Conservation (phyloP, 2,797 vertebrate genomes). For the Luscinia luscinia region DNA sequence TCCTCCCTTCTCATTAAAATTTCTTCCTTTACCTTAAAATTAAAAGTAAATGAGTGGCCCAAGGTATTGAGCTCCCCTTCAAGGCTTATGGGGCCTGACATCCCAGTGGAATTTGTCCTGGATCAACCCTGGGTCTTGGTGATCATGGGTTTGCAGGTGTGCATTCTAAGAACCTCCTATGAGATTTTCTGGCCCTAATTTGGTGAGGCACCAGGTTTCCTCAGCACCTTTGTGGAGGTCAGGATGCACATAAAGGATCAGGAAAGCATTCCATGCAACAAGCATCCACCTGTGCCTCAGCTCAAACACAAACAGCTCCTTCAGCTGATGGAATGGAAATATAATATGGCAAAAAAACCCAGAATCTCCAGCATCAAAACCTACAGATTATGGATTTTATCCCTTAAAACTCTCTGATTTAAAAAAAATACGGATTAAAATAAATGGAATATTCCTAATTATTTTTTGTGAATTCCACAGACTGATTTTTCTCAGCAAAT, state of each 20-base stretch:
- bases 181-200: neutral
- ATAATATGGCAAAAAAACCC: fast-evolving
- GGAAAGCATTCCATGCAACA: too few species aligned
- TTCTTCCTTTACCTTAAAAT: neutral
- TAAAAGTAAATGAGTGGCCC: neutral
- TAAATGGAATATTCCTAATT: neutral
- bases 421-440: neutral
- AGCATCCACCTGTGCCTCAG: neutral
- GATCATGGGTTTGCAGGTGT: neutral
- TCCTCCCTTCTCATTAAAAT: neutral
- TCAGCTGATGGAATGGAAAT: neutral
- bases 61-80: neutral
- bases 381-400: neutral
- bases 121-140: neutral
- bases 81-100: neutral
- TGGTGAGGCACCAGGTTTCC: neutral
- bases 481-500: neutral
- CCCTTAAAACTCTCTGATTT: neutral
- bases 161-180: neutral
- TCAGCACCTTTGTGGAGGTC: neutral
- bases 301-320: neutral
- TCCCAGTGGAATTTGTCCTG: neutral
- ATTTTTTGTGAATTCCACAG: neutral
- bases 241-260: neutral
- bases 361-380: neutral